Conservation (phyloP, 1,140 invertebrate genomes). For the Drosophila nasuta region DNA sequence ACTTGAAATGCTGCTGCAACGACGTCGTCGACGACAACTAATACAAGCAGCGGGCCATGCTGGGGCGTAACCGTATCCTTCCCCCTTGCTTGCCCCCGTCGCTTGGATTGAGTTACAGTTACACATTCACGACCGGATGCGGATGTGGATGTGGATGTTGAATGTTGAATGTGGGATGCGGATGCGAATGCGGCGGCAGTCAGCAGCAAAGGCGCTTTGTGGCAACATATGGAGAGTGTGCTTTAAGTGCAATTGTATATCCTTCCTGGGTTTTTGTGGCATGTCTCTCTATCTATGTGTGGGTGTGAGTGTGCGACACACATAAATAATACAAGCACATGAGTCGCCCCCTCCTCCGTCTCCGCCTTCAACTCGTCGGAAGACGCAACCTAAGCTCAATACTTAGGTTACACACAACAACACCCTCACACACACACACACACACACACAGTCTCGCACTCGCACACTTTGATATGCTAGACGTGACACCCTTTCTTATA, state of each 20-base stretch:
- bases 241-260: conserved; percentile 81
- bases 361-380: neutral
- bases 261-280: conserved; percentile 67
- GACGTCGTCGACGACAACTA: conserved; percentile 25
- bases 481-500: conserved; percentile 72
- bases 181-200: conserved; percentile 33
- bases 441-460: conserved; percentile 19
- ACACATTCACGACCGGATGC: conserved; percentile 55
- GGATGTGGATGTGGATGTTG: conserved; percentile 50
- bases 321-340: conserved; percentile 74
- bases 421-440: conserved; percentile 14
- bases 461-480: conserved; percentile 27
- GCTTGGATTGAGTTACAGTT: conserved; percentile 53
- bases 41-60: conserved; percentile 11
- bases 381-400: conserved; percentile 49
- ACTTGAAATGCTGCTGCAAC: conserved; percentile 71
- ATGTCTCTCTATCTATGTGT: conserved; percentile 39
- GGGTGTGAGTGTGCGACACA: conserved; percentile 44
- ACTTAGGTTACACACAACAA: conserved; percentile 46
- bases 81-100: conserved; percentile 12
- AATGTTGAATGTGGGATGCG: neutral
- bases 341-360: conserved; percentile 7
- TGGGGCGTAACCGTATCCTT: conserved; percentile 48
- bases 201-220: conserved; percentile 64
- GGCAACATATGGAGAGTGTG: conserved; percentile 75